phyloP scores from a whole-genome alignment of 2,888 invertebrate species.

The Caenorhabditis japonica region DNA sequence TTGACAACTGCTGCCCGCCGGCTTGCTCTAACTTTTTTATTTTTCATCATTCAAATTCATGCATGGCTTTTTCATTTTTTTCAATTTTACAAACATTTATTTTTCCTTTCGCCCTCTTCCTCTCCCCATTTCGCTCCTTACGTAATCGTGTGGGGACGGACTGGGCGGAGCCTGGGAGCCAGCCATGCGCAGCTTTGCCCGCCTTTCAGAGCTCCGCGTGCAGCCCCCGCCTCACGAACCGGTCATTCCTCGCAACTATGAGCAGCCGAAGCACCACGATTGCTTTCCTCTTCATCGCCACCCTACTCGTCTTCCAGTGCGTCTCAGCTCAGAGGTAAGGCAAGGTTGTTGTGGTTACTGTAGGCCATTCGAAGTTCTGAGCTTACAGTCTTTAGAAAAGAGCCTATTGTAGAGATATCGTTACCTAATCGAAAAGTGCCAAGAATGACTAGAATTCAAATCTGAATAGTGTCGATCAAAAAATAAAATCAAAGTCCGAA shows the following conservation, averaged over 20 bases:
- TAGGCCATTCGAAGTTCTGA: no score
- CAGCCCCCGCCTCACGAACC: conserved; percentile 27
- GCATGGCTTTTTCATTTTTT: conserved; percentile 5
- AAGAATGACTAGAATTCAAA: no score
- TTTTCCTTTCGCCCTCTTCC: not conserved
- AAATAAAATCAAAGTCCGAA: no score
- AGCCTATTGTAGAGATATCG: no score
- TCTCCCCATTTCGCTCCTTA: not conserved
- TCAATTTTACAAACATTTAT: not conserved
- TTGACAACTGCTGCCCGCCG: no score
- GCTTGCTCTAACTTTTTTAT: no score
- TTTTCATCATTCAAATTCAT: conserved; percentile 22
- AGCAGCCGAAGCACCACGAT: conserved; percentile 57
- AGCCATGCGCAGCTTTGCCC: conserved; percentile 43
- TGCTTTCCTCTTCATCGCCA: conserved; percentile 55
- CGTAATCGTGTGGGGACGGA: conserved; percentile 9
- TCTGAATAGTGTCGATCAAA: no score
- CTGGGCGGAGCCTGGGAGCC: conserved; percentile 29
- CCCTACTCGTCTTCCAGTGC: conserved; percentile 53
- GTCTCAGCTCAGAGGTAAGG: conserved; percentile 50
- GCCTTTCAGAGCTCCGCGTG: conserved; percentile 27
- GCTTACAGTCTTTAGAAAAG: not conserved
- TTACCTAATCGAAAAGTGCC: no score
- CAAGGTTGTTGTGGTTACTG: not conserved
- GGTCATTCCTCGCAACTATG: conserved; percentile 59